Evolutionary conservation across 2,113 vertebrate genomes (phyloP).

Genomic region (Morone chrysops): DNA sequence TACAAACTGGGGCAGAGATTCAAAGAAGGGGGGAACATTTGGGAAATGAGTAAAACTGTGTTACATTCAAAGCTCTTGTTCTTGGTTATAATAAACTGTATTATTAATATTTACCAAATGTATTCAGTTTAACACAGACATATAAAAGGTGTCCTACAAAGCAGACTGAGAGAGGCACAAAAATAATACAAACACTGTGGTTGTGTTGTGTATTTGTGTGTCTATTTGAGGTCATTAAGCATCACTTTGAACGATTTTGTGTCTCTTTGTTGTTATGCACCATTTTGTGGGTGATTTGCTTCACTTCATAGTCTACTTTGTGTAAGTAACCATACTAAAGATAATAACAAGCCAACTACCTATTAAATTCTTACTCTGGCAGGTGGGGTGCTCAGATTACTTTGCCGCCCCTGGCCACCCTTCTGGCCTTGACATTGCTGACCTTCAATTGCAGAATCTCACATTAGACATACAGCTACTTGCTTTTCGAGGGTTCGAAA

Average conservation of each 20-base stretch:
- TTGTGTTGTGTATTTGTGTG: not conserved
- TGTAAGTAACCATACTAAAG: not conserved
- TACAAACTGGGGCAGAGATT: not conserved
- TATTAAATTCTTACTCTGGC: not conserved
- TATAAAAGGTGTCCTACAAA: too few species aligned
- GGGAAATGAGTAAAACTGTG: too few species aligned
- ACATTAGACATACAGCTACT: slow-evolving; percentile 6
- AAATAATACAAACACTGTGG: too few species aligned
- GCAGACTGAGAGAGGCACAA: too few species aligned
- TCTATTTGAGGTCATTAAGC: not conserved
- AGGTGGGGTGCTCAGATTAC: not conserved
- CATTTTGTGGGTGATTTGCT: not conserved
- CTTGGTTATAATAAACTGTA: not conserved
- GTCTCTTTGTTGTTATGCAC: not conserved
- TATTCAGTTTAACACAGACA: not conserved
- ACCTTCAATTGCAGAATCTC: slow-evolving; percentile 6
- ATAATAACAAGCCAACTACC: not conserved
- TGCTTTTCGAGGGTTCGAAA: slow-evolving; percentile 9
- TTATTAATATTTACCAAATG: not conserved
- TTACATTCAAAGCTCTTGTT: not conserved
- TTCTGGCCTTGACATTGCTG: not conserved
- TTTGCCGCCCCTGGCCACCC: not conserved
- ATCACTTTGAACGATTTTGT: too few species aligned
- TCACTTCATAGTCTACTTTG: not conserved
- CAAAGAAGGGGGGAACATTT: too few species aligned